Conservation (phyloP, 2,797 vertebrate species). For the Siniperca obscura region DNA sequence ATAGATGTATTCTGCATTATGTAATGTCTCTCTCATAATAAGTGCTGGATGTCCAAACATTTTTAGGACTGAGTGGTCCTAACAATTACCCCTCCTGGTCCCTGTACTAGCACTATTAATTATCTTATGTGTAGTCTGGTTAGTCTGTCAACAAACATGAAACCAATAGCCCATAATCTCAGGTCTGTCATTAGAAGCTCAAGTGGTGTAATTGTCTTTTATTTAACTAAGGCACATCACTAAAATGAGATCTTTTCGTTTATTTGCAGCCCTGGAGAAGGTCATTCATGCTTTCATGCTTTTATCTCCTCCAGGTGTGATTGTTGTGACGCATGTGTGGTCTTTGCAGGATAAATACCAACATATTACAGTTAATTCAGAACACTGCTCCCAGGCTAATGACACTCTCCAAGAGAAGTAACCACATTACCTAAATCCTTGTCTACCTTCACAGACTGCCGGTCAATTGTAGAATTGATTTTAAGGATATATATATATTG, state of each 20-base stretch:
- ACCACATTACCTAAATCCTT: conserved; percentile 31
- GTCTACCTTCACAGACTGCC: not conserved
- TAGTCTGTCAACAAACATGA: conserved; percentile 10
- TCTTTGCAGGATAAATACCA: conserved; percentile 35
- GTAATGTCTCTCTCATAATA: not conserved
- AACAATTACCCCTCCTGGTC: not conserved
- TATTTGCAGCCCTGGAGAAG: conserved; percentile 18
- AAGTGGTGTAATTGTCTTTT: conserved; percentile 9
- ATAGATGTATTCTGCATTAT: not conserved
- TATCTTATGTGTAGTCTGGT: not conserved
- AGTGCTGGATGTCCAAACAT: not conserved
- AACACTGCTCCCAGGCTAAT: conserved; percentile 25
- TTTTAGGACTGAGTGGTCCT: not conserved
- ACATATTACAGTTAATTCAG: conserved; percentile 29
- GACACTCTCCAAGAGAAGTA: conserved; percentile 15
- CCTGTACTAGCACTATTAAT: not conserved
- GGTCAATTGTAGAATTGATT: conserved; percentile 39
- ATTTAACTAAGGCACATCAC: not conserved
- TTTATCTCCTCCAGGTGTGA: conserved; percentile 30
- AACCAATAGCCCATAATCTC: not conserved
- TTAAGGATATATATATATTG: conserved; percentile 18
- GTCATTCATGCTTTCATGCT: conserved; percentile 19
- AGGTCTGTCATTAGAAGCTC: not conserved
- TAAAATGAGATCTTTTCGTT: not conserved
- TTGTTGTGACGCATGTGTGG: conserved; percentile 22